Conservation (phyloP, 2,113 vertebrate species). For the Lontra canadensis region DNA sequence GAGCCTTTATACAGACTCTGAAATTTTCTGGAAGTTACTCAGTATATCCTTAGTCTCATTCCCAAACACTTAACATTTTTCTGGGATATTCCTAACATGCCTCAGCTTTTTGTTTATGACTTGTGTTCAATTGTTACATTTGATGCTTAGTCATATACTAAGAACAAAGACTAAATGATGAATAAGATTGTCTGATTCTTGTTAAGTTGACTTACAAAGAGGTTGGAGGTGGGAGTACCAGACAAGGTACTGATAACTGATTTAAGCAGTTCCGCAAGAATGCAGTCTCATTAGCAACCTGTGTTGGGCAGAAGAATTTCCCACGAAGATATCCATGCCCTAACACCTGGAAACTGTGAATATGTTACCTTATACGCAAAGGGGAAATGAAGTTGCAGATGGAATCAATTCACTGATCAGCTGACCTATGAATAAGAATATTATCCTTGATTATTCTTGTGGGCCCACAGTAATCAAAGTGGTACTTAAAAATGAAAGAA, state of each 20-base stretch:
- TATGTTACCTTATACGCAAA: background rate
- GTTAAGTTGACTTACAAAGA: background rate
- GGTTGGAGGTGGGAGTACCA: background rate
- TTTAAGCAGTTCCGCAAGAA: background rate
- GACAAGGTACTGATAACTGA: too few relatives aligned
- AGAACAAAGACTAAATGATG: background rate
- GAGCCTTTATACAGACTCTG: background rate
- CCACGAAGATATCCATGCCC: accelerated
- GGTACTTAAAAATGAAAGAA: background rate
- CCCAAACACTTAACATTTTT: background rate
- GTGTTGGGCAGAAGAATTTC: background rate
- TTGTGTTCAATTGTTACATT: background rate
- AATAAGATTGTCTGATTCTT: background rate
- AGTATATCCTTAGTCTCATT: background rate
- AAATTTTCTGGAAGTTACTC: background rate
- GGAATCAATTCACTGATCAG: background rate
- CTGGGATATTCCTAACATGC: background rate
- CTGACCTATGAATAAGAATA: background rate
- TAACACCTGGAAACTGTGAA: background rate
- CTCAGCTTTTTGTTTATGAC: background rate
- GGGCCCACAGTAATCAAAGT: background rate
- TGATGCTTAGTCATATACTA: background rate
- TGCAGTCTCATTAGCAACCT: background rate
- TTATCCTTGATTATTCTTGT: background rate
- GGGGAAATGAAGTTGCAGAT: background rate